Evolutionary conservation across 2,888 invertebrate species (phyloP).

Genomic region (Pristionchus entomophagus): DNA sequence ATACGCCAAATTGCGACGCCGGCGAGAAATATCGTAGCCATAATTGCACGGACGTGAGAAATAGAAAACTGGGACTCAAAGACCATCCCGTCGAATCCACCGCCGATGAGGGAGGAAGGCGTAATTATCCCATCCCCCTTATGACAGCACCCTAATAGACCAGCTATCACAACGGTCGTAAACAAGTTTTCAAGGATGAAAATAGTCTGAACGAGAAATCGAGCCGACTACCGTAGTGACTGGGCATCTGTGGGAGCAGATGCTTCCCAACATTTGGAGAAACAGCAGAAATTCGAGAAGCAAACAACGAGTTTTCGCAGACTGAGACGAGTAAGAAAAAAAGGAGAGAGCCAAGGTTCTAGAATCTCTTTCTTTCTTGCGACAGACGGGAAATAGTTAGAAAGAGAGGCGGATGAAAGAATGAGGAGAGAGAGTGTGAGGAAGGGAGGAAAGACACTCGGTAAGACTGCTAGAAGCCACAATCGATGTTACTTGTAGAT

Average conservation of each 20-base stretch:
- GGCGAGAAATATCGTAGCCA: not conserved
- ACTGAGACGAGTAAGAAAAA: not conserved
- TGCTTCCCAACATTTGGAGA: not conserved
- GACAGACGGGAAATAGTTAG: not conserved
- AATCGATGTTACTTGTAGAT: constrained; percentile 34
- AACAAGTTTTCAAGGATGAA: not conserved
- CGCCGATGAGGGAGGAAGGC: not conserved
- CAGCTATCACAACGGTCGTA: not conserved
- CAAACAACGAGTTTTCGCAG: not conserved
- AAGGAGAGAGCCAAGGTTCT: not conserved
- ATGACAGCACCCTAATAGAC: not conserved
- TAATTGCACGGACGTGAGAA: constrained; percentile 10
- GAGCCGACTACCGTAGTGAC: constrained; percentile 14
- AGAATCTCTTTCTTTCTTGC: not conserved
- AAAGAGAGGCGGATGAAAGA: not conserved
- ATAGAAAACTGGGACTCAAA: not conserved
- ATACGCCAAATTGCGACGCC: not conserved
- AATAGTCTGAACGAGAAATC: too few relatives aligned
- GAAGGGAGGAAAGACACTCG: not conserved
- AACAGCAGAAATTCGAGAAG: not conserved
- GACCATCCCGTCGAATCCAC: not conserved
- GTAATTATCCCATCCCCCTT: not conserved
- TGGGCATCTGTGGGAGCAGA: not conserved
- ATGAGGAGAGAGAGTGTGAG: not conserved
- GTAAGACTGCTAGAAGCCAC: constrained; percentile 37